Base-by-base conservation (phyloP, 2,888 invertebrate species). In the Hoplodrina ambigua region DNA sequence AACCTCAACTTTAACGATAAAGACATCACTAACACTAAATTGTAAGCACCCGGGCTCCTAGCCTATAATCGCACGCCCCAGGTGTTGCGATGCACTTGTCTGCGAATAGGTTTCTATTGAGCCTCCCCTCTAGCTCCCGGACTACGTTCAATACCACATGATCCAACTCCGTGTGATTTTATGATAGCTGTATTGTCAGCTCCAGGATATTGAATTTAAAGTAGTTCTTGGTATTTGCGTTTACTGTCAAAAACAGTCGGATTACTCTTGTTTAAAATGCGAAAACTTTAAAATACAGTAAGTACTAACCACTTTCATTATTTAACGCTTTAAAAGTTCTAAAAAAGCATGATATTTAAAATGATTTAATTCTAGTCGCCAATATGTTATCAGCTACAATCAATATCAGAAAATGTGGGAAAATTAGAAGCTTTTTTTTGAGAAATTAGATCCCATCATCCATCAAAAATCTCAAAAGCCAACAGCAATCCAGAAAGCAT, bases 101-200 rank as follows among this genome's bases (percentile, higher is more conserved):
- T 69, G 69, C 85, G 84, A 87, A 87, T 87, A 75, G 87, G 81
- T 85, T 87, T 84, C 83, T 78, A 87, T 86, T 86, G 81, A 82
- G 74, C 80, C 77, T 73, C 72, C 68, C 70, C 62, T 25, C 54
- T 57, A 58, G 46, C 67, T 54, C 6, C 11, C 37, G 25, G 55
- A 52, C 54, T 20, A 20, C 63, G 59, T 49, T 72, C 78, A 71
- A 78, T 55, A 81, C 72, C 59, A 64, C 67, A 78, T 66, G 81
- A 81, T 60, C 78, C 54, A 55, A 25, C 54, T 69, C 63, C 25
- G 53, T 60, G 52, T 70, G 78, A 72, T 78, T 78, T 81, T 78
- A 81, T 78, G 60, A 81, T 59, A 59, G 77, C 71, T 56, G 80
- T 81, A 49, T 76, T 66, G 20, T 81, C 52, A 64, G 54, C 15